phyloP scores from a whole-genome alignment of 2,888 invertebrate species.

The Nezara viridula region DNA sequence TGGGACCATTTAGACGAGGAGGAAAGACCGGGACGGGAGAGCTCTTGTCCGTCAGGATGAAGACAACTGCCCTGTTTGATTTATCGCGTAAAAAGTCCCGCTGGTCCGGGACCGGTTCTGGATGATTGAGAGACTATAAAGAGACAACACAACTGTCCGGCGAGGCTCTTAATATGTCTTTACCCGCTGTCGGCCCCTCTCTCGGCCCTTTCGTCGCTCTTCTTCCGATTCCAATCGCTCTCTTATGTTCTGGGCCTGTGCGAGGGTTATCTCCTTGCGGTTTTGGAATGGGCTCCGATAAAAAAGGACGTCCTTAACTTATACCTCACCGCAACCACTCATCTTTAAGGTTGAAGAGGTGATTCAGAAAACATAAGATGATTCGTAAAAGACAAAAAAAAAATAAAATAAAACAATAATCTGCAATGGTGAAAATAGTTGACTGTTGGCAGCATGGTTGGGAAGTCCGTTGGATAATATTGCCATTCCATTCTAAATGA shows the following conservation, averaged over 20 bases:
- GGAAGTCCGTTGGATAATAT: no score
- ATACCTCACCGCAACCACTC: not conserved
- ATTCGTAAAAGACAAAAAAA: not conserved
- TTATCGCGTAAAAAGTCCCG: slow-evolving; percentile 33
- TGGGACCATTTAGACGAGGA: not conserved
- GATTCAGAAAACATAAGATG: not conserved
- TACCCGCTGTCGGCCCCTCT: not conserved
- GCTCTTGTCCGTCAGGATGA: slow-evolving; percentile 31
- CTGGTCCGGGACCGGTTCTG: not conserved
- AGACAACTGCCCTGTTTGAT: slow-evolving; percentile 46
- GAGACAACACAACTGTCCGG: slow-evolving; percentile 15
- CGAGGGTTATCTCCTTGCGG: not conserved
- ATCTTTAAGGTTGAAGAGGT: not conserved
- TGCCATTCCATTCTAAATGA: no score
- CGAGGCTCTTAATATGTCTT: not conserved
- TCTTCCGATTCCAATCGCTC: not conserved
- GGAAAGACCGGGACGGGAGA: not conserved
- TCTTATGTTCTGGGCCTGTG: not conserved
- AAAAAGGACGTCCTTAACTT: not conserved
- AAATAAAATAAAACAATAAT: no score
- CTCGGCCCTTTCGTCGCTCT: not conserved
- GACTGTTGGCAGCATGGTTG: no score
- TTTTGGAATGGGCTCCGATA: not conserved
- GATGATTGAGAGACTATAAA: slow-evolving; percentile 45
- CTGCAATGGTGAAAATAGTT: no score